These are phyloP conservation scores for Platypus cylindrus DNA, from an alignment of 2,888 invertebrate species.

Conservation along the genomic window DNA sequence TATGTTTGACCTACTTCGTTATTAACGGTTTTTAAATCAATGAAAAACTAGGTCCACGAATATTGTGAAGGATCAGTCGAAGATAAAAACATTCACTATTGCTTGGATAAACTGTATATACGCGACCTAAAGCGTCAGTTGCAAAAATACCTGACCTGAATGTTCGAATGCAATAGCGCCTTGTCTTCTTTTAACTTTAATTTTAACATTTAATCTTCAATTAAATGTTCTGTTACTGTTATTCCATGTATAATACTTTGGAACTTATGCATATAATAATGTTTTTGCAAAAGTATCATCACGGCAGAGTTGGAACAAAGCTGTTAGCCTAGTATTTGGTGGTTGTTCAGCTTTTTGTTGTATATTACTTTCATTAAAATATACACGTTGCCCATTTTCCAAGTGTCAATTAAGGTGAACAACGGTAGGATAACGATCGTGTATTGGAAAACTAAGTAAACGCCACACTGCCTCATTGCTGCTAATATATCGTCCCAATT, in stretches of 20 bases:
- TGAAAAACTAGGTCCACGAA: constrained; percentile 26
- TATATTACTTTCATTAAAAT: constrained; percentile 9
- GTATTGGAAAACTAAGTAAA: constrained; percentile 16
- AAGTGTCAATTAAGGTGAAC: constrained; percentile 13
- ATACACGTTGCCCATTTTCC: constrained; percentile 17
- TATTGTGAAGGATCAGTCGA: constrained; percentile 23
- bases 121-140: constrained; percentile 19
- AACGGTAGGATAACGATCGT: constrained; percentile 25
- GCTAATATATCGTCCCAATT: constrained; percentile 20
- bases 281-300: constrained; percentile 14
- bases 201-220: constrained; percentile 9
- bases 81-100: constrained; percentile 25
- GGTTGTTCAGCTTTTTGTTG: constrained; percentile 17
- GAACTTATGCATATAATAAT: constrained; percentile 15
- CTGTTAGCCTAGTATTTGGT: constrained; percentile 21
- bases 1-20: constrained; percentile 25
- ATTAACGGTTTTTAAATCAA: constrained; percentile 27
- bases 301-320: constrained; percentile 16
- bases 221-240: too few relatives aligned
- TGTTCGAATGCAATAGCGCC: not conserved
- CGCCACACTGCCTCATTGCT: constrained; percentile 24
- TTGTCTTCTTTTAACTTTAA: constrained; percentile 5
- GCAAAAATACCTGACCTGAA: not conserved
- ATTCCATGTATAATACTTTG: constrained; percentile 17
- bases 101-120: constrained; percentile 25